phyloP scores from a whole-genome alignment of 92 coral and sea anemone genomes.

The Pocillopora meandrina region DNA sequence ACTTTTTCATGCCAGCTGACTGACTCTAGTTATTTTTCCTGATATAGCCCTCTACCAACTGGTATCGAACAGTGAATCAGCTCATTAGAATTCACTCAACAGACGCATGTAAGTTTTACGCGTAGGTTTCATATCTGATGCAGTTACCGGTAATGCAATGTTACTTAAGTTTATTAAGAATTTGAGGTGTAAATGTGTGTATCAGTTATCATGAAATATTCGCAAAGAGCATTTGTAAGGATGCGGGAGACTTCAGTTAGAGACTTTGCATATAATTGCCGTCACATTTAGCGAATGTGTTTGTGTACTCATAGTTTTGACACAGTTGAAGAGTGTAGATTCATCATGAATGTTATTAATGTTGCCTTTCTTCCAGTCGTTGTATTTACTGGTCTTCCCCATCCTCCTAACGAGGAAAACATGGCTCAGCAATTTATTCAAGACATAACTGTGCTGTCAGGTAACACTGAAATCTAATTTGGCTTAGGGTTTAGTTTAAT shows the following conservation, averaged over 20 bases:
- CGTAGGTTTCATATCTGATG: too few relatives aligned
- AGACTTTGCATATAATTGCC: too few relatives aligned
- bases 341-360: too few relatives aligned
- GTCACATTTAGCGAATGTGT: neutral
- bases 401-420: constrained; percentile 82
- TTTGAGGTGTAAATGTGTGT: neutral
- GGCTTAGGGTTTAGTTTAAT: too few relatives aligned
- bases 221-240: too few relatives aligned
- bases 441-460: constrained; percentile 81
- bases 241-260: too few relatives aligned
- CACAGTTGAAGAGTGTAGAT: neutral
- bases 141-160: too few relatives aligned
- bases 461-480: constrained; percentile 23
- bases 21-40: neutral
- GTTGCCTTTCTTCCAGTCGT: constrained; percentile 51
- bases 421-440: constrained; percentile 80
- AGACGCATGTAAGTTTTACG: constrained; percentile 76
- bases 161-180: too few relatives aligned
- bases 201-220: too few relatives aligned
- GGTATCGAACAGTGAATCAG: constrained; percentile 93
- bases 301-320: neutral
- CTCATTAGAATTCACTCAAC: constrained; percentile 85
- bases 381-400: constrained; percentile 94
- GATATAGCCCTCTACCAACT: constrained; percentile 88
- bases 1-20: neutral